Conservation (phyloP, 2,113 vertebrate species). For the Zeus faber region DNA sequence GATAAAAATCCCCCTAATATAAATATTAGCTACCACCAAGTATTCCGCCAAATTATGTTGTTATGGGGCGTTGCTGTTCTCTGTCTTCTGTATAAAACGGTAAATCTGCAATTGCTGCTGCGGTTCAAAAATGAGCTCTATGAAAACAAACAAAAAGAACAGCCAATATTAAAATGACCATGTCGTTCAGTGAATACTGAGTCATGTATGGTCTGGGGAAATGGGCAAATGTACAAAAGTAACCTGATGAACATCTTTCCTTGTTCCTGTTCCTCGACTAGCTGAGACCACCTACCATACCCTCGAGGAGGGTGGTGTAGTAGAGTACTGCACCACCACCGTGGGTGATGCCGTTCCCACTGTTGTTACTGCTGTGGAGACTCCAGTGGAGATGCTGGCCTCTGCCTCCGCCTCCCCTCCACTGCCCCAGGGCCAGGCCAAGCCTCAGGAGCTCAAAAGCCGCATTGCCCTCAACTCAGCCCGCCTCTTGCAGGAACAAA, state of each 20-base stretch:
- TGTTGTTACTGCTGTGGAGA: constrained; percentile 70
- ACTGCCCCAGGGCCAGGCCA: constrained; percentile 77
- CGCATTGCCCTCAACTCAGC: constrained; percentile 94
- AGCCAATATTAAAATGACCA: no score
- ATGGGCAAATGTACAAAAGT: no score
- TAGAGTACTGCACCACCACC: constrained; percentile 94
- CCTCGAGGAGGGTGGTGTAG: constrained; percentile 87
- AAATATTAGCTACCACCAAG: no score
- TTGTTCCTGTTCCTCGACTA: constrained; percentile 49
- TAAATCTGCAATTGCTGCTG: no score
- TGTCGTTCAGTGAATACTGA: background rate
- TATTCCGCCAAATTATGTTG: no score
- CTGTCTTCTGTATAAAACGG: no score
- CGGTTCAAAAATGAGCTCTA: no score
- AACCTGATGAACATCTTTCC: no score
- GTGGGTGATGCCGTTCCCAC: constrained; percentile 74
- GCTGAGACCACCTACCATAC: constrained; percentile 88
- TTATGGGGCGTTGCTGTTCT: no score
- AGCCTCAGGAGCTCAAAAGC: constrained; percentile 93
- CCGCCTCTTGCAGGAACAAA: constrained; percentile 93
- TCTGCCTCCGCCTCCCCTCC: constrained; percentile 61
- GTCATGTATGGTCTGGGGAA: no score
- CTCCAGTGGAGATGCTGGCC: constrained; percentile 84
- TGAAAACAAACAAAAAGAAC: no score
- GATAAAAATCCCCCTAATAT: no score